A percentile compares a stretch with the other conserved stretches of the same genome.
These are phyloP conservation scores for Tiliacea aurago DNA, from an alignment of 2,888 invertebrate species.

Conservation along the genomic window DNA sequence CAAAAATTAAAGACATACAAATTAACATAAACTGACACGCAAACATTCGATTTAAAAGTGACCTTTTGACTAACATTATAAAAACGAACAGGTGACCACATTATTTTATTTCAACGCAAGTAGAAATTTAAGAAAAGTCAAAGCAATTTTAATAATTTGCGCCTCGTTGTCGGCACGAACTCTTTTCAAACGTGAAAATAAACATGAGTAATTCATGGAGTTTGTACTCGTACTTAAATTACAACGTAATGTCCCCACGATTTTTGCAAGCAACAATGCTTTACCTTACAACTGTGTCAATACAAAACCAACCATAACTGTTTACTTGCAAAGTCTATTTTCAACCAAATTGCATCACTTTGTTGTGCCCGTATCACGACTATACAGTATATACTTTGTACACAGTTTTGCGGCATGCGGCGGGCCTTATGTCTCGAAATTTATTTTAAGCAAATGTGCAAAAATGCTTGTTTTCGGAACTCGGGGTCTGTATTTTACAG, in stretches of 20 bases:
- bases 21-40: conserved; percentile 38
- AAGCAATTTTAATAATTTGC: conserved; percentile 43
- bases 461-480: conserved; percentile 24
- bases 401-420: conserved; percentile 59
- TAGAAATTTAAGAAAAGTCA: conserved; percentile 30
- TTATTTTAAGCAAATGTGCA: conserved; percentile 18
- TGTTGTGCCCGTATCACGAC: conserved; percentile 35
- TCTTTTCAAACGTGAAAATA: conserved; percentile 54
- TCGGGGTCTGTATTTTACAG: conserved; percentile 2
- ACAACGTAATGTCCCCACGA: conserved; percentile 35
- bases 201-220: conserved; percentile 57
- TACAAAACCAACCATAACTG: conserved; percentile 30
- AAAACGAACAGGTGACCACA: conserved; percentile 9
- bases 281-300: neutral
- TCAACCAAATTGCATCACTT: neutral
- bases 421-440: conserved; percentile 25
- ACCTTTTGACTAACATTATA: conserved; percentile 4
- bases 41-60: conserved; percentile 31
- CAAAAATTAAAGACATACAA: conserved; percentile 15
- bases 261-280: conserved; percentile 47
- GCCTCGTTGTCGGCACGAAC: conserved; percentile 48
- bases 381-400: conserved; percentile 39
- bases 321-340: neutral
- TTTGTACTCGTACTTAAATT: conserved; percentile 56
- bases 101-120: conserved; percentile 11